Conservation (phyloP, 2,113 vertebrate species). For the Patagioenas fasciata region DNA sequence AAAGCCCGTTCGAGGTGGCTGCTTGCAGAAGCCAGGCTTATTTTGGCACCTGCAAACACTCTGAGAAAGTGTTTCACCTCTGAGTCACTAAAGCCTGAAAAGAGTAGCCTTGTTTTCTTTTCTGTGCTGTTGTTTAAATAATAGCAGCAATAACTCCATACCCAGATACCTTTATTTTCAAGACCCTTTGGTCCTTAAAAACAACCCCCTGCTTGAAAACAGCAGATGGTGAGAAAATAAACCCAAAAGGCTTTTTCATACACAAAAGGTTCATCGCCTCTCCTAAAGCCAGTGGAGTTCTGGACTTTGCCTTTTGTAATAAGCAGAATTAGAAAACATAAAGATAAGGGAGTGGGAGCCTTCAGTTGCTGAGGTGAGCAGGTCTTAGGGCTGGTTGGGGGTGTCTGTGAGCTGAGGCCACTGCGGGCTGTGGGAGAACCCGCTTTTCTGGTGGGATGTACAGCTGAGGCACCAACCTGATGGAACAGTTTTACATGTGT, state of each 20-base stretch:
- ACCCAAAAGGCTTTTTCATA: background rate
- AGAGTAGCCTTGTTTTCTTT: background rate
- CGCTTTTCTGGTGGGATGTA: background rate
- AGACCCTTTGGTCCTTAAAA: background rate
- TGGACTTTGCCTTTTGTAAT: background rate
- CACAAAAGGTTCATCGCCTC: background rate
- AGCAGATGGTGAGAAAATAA: background rate
- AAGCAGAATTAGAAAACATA: background rate
- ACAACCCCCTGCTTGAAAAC: background rate
- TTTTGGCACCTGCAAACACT: background rate
- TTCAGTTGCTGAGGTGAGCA: background rate
- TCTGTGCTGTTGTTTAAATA: background rate
- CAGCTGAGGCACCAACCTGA: background rate
- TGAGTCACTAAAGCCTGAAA: background rate
- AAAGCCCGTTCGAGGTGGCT: background rate
- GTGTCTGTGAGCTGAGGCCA: background rate
- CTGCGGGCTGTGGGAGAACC: background rate
- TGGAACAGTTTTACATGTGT: background rate
- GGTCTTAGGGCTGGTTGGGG: background rate
- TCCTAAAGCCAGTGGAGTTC: background rate
- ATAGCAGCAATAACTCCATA: background rate
- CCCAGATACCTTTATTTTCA: background rate
- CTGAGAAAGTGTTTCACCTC: background rate
- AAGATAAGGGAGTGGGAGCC: background rate
- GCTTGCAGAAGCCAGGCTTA: background rate